Base-by-base conservation (phyloP, 2,113 vertebrate species). In the Acrocephalus kingi region DNA sequence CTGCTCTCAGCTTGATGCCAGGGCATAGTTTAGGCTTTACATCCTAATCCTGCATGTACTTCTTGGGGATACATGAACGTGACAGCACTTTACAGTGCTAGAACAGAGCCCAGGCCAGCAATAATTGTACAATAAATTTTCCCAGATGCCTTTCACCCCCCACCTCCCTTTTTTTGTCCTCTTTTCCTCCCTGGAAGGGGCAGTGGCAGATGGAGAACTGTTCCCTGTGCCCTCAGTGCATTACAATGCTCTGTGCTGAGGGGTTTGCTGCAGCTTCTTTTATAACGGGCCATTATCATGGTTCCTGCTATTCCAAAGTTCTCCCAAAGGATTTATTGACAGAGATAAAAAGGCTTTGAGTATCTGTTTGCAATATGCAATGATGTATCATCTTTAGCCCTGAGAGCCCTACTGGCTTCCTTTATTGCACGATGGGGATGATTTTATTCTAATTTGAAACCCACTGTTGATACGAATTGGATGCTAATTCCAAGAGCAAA, bases 241-340 rank as follows among this genome's bases (percentile, higher is more conserved):
- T 83, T 69, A 33, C 56, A 77, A 13, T 0, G 0, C 30, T 35
- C 52, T 51, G 39, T 63, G 84, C 35, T 58, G 51, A 73, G n/a
- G 79, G 39, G 31, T 80, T 93, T 85, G 91, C 84, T 58, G 37
- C 25, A 43, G 46, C 66, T 74, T 68, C 84, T 72, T 89, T 84
- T 46, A 3, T 41, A 75, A 35, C 0, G 0, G 46, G 37, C 73
- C 68, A 5, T 79, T 76, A 51, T 51, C 39, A 33, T 54, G 27
- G 33, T 51, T 76, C 39, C 48, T 48, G 51, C 84, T 82, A 7
- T 84, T 87, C 71, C 55, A 15, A 31, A 69, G 25, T 80, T 93
- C 51, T 91, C 71, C 91, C 75, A 35, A 48, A 94, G 78, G 45
- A 51, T 79, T 91, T 94, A 56, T 33, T 85, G 88, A 86, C 51